phyloP scores from a whole-genome alignment of 2,888 invertebrate species.

The Stenurella melanura region DNA sequence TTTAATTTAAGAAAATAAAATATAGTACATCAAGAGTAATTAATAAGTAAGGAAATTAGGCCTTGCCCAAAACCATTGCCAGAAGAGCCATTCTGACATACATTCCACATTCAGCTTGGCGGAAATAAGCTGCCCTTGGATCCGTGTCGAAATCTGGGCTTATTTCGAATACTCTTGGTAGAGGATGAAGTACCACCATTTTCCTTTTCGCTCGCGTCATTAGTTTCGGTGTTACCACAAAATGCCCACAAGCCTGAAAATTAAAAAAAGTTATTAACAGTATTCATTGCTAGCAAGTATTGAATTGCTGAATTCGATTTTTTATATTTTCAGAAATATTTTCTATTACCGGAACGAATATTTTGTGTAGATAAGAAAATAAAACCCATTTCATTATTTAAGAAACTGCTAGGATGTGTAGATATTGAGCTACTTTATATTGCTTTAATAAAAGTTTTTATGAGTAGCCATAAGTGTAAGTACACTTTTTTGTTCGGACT shows the following conservation, averaged over 20 bases:
- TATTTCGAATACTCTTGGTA: constrained; percentile 96
- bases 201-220: constrained; percentile 96
- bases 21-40: neutral
- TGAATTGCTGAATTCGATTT: neutral
- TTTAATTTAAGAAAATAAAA: neutral
- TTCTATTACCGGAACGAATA: no score
- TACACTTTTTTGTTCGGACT: no score
- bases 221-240: constrained; percentile 93
- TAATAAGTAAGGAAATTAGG: constrained; percentile 55
- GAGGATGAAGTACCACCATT: constrained; percentile 98
- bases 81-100: constrained; percentile 98
- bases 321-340: no score
- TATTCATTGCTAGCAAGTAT: neutral
- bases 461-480: no score
- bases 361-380: no score
- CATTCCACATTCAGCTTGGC: constrained; percentile 98
- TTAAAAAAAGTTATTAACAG: constrained; percentile 23
- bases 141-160: constrained; percentile 96
- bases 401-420: no score
- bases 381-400: no score
- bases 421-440: no score
- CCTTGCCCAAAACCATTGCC: constrained; percentile 88
- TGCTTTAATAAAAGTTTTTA: no score
- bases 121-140: constrained; percentile 97
- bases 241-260: constrained; percentile 87